Evolutionary conservation across 2,888 invertebrate species (phyloP), one percentile per base, ranked within the genome.

Genomic region (Meiosimyza platycephala): DNA sequence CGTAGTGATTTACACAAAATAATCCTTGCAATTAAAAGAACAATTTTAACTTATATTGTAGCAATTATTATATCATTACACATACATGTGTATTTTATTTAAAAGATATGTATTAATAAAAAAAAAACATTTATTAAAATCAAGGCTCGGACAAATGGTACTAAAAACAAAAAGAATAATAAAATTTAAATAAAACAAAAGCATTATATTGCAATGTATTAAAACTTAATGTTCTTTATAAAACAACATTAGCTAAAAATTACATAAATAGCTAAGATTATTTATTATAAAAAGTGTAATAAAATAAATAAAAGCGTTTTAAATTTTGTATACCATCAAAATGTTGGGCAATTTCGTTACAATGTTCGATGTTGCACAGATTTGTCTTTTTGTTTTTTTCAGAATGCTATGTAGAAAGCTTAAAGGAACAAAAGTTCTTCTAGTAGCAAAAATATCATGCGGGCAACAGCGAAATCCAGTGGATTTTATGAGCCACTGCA

Each of bases 191-290:
- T 28, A 28, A 28, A 28, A 71, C 18, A 71, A 50, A 52, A n/a
- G 11, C 57, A 7, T 28, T 28, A 28, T 28, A 28, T 28, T 28
- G 28, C 3, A 28, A 28, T 40, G 1, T 9, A 40, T 40, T 48
- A 65, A 73, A 28, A n/a, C 64, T 55, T 28, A 65, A 59, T 70
- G 63, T 71, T 72, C 70, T 72, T 75, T 75, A 72, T 73, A 63
- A 75, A 72, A 72, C 72, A 75, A 72, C 65, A 63, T 40, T 59
- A n/a, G 47, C 51, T 51, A 50, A 40, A 18, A 12, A 13, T 66
- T 18, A 12, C 40, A 65, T 18, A 54, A 60, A 52, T 64, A 48
- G 57, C 52, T 52, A 52, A 60, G 6, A 54, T 15, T 52, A 50
- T 54, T 15, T 52, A 50, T 54, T 70, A 51, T 57, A 52, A 66